These are phyloP conservation scores for Chymomyza procnemis DNA, from an alignment of 2,888 invertebrate species.

Conservation along the genomic window DNA sequence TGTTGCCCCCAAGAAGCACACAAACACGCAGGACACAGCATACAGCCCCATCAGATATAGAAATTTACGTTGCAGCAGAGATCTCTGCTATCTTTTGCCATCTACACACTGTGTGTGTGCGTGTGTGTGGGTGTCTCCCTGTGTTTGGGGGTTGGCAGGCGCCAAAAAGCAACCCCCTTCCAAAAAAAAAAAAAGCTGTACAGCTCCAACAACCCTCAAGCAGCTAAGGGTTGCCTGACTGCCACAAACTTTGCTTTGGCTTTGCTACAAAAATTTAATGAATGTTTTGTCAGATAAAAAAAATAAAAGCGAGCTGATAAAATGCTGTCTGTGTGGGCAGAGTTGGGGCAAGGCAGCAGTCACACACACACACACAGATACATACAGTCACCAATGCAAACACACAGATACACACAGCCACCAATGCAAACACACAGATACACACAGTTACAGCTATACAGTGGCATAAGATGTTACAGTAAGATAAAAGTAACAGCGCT, in stretches of 20 bases:
- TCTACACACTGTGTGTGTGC: slow-evolving; percentile 49
- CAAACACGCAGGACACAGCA: slow-evolving; percentile 16
- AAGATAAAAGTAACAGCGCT: slow-evolving; percentile 61
- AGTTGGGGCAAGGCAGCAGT: slow-evolving; percentile 23
- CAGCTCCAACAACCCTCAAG: slow-evolving; percentile 43
- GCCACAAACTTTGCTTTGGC: slow-evolving; percentile 34
- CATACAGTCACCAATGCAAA: slow-evolving; percentile 17
- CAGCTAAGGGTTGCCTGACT: slow-evolving; percentile 47
- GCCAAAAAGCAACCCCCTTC: slow-evolving; percentile 67
- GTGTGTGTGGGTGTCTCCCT: slow-evolving; percentile 23
- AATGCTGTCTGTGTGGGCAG: slow-evolving; percentile 44
- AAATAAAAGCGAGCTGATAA: slow-evolving; percentile 47
- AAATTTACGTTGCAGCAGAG: slow-evolving; percentile 60
- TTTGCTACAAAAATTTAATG: slow-evolving; percentile 64
- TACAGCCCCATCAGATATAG: slow-evolving; percentile 63
- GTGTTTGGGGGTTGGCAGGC: background rate
- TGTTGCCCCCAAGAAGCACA: background rate
- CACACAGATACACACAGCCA: slow-evolving; percentile 7
- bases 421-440: slow-evolving; percentile 17
- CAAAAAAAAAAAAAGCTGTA: slow-evolving; percentile 42
- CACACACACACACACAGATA: slow-evolving; percentile 16
- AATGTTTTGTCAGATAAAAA: slow-evolving; percentile 69
- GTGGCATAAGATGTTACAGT: slow-evolving; percentile 67
- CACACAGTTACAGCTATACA: slow-evolving; percentile 32
- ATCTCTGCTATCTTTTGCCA: slow-evolving; percentile 68